Conservation (phyloP, 2,113 vertebrate genomes). For the Gobiocypris rarus region DNA sequence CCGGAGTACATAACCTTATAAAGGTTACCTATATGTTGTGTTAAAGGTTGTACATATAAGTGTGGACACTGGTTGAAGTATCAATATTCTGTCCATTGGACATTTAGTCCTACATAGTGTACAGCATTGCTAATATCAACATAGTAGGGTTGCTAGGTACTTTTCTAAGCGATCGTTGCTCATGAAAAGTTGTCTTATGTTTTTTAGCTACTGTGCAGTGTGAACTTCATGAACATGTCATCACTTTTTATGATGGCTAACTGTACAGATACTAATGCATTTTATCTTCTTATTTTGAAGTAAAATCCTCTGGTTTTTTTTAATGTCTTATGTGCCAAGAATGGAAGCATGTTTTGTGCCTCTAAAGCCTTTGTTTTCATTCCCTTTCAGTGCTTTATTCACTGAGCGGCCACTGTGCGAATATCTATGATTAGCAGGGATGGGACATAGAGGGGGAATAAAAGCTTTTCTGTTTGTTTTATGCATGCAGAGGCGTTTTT, state of each 20-base stretch:
- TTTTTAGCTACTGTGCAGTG: conserved; percentile 13
- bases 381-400: not conserved
- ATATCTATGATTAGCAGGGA: not conserved
- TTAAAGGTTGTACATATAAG: conserved; percentile 14
- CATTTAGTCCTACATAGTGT: not conserved
- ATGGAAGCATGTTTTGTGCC: conserved; percentile 18
- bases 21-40: not conserved
- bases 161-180: conserved; percentile 15
- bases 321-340: conserved; percentile 1
- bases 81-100: conserved; percentile 7
- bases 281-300: conserved; percentile 22
- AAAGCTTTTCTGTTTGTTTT: not conserved
- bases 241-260: conserved; percentile 17
- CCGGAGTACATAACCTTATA: not conserved
- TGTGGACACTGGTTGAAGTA: conserved; percentile 7
- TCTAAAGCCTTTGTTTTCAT: not conserved
- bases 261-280: not conserved
- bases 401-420: not conserved
- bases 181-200: not conserved
- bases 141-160: not conserved
- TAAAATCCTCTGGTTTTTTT: conserved; percentile 4
- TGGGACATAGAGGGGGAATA: not conserved
- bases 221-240: conserved; percentile 1
- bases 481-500: conserved; percentile 3
- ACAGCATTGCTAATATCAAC: not conserved